Base-by-base conservation (phyloP, 2,888 invertebrate species). In the Drosophila neotestacea region DNA sequence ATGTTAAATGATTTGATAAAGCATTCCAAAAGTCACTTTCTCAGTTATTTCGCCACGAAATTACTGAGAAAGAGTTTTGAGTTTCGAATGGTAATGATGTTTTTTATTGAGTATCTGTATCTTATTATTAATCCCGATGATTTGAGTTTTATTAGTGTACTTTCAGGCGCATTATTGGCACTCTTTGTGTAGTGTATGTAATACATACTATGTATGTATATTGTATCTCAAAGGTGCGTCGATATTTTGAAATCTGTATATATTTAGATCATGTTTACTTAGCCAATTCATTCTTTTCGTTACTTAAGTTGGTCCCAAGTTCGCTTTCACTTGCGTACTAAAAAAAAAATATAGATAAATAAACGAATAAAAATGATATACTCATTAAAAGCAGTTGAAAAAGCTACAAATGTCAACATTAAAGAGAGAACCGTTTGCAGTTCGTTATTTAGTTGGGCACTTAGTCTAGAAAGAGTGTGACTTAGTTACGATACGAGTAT, bases 321-420 rank as follows among this genome's bases (percentile, higher is more conserved):
- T 72, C 69, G 67, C 75, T 64, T 85, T 85, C 84, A 88, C 77
- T 88, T 88, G 83, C 88, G 88, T 71, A 85, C 88, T 85, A 85
- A 70, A 87, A 74, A 76, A 52, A 51, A 56, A 65, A 73, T 51
- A 52, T 64, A 73, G 59, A 47, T 16, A 70, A 70, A 59, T 10
- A 70, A 61, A 64, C 27, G 16, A 50, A 56, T 66, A 56, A 16
- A 71, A 67, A 61, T 58, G 1, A 61, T 38, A 59, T 54, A 51
- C 34, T 41, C 70, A 70, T 69, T 79, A 47, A 61, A 76, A 65
- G 66, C 71, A 64, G 42, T 68, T 68, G 58, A 36, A 30, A 30
- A 39, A 70, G 58, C 73, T 46, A 48, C 6, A 47, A 47, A n/a
- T 74, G 30, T 56, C 60, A 75, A 50, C 52, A 60, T 36, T 66